Percentiles rank a stretch among this genome's conserved stretches.
Conservation (phyloP, 1,140 invertebrate species). For the Rhagoletis pomonella region DNA sequence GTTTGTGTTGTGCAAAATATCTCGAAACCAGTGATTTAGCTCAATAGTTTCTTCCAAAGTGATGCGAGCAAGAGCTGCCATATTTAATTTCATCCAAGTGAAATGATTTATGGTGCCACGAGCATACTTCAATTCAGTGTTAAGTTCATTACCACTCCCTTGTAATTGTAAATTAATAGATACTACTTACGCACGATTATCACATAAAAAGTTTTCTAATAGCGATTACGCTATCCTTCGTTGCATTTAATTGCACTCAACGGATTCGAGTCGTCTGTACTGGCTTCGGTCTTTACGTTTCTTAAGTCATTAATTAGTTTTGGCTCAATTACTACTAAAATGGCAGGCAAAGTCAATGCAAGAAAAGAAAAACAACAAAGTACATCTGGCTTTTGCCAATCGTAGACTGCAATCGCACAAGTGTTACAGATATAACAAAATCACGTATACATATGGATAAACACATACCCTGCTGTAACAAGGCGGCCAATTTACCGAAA, state of each 20-base stretch:
- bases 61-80: not conserved
- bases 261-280: not conserved
- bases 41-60: too few relatives aligned
- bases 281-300: not conserved
- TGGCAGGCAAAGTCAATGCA: not conserved
- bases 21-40: too few relatives aligned
- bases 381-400: conserved; percentile 1
- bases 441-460: too few relatives aligned
- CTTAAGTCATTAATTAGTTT: conserved; percentile 30
- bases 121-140: not conserved
- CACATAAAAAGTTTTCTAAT: conserved; percentile 5
- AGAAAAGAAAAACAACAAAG: not conserved
- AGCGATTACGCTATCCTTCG: not conserved
- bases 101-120: not conserved
- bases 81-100: not conserved
- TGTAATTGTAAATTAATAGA: conserved; percentile 16
- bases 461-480: too few relatives aligned
- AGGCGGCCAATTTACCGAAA: too few relatives aligned
- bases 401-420: not conserved
- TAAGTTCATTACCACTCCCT: conserved; percentile 1
- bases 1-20: too few relatives aligned
- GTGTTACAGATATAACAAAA: too few relatives aligned
- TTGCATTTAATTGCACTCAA: not conserved
- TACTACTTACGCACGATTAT: not conserved
- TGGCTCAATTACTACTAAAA: not conserved